Percentiles rank a stretch among this genome's conserved stretches.
phyloP scores from a whole-genome alignment of 2,888 invertebrate species.

The Parnassius apollo region DNA sequence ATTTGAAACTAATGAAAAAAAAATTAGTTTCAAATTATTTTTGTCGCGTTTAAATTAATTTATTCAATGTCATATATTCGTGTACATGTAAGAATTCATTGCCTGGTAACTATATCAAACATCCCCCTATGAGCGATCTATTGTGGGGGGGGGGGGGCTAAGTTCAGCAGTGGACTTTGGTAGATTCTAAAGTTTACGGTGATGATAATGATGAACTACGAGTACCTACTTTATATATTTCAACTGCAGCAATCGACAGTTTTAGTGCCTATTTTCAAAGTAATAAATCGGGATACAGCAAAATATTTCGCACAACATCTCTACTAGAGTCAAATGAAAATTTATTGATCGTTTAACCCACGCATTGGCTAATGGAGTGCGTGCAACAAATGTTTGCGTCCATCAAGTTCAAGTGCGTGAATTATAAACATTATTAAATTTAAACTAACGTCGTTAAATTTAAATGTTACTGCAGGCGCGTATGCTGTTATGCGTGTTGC shows the following conservation, averaged over 20 bases:
- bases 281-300: not conserved
- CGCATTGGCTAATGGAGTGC: slow-evolving; percentile 43
- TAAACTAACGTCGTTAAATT: not conserved
- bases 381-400: slow-evolving; percentile 28
- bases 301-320: slow-evolving; percentile 35
- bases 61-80: too few species aligned
- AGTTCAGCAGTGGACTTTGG: too few species aligned
- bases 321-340: slow-evolving; percentile 44
- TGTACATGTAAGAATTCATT: too few species aligned
- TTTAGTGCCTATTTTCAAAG: slow-evolving; percentile 3
- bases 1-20: too few species aligned
- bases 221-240: not conserved
- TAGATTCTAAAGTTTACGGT: too few species aligned
- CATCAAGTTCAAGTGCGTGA: slow-evolving; percentile 31
- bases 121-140: too few species aligned
- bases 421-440: slow-evolving; percentile 17
- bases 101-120: too few species aligned
- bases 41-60: too few species aligned
- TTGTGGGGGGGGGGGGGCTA: too few species aligned
- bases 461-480: not conserved
- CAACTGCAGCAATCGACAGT: not conserved
- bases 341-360: slow-evolving; percentile 50
- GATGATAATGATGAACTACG: too few species aligned
- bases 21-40: too few species aligned
- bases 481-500: not conserved